Conservation (phyloP, 2,797 vertebrate genomes). For the Paguma larvata region DNA sequence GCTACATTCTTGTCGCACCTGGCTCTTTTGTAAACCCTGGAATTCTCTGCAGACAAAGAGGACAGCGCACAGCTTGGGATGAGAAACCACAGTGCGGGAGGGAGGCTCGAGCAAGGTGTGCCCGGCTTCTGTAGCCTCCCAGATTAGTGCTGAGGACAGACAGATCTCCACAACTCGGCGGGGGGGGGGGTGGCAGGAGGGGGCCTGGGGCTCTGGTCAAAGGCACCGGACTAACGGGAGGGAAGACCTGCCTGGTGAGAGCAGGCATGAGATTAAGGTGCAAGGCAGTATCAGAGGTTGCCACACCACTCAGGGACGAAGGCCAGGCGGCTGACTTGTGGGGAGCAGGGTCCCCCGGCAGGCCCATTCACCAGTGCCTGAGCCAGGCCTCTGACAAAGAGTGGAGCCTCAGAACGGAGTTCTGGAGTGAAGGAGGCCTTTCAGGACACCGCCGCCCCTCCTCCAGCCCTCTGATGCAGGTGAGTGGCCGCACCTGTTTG, state of each 20-base stretch:
- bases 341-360: background rate
- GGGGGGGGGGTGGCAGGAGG: background rate
- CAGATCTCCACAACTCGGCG: background rate
- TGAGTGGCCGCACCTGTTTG: background rate
- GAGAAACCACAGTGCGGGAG: constrained; percentile 50
- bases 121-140: background rate
- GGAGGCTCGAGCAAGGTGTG: constrained; percentile 41
- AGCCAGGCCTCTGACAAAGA: background rate
- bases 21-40: constrained; percentile 79
- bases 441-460: background rate
- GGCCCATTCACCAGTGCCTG: background rate
- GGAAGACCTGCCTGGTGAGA: background rate
- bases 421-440: background rate
- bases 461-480: background rate
- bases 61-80: constrained; percentile 67
- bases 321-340: background rate
- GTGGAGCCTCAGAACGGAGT: background rate
- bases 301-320: accelerated
- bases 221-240: background rate
- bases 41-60: constrained; percentile 76
- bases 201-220: background rate
- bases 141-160: constrained; percentile 22
- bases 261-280: background rate
- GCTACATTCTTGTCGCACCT: constrained; percentile 77
- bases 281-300: background rate